Evolutionary conservation across 2,888 invertebrate genomes (phyloP).

Genomic region (Trissolcus japonicus): DNA sequence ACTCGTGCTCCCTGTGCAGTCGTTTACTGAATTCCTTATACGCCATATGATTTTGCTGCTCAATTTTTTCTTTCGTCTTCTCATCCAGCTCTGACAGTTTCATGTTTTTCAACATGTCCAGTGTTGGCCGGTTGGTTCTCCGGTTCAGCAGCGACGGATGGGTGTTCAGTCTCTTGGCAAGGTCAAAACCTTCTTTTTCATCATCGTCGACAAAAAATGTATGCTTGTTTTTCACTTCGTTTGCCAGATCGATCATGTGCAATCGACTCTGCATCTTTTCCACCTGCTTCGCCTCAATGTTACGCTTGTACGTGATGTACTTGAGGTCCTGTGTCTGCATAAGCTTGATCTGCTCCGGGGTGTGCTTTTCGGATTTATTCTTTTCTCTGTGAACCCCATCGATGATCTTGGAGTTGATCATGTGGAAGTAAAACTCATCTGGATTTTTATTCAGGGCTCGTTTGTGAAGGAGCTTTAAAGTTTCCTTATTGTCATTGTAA

Average conservation of each 20-base stretch:
- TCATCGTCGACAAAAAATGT: slow-evolving; percentile 85
- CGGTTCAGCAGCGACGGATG: slow-evolving; percentile 84
- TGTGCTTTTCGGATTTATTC: slow-evolving; percentile 84
- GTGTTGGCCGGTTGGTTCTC: slow-evolving; percentile 83
- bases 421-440: slow-evolving; percentile 99
- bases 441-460: slow-evolving; percentile 95
- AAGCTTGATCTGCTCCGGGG: slow-evolving; percentile 88
- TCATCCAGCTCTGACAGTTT: slow-evolving; percentile 80
- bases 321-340: slow-evolving; percentile 95
- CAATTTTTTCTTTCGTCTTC: slow-evolving; percentile 77
- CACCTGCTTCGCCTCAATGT: slow-evolving; percentile 88
- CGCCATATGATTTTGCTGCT: slow-evolving; percentile 80
- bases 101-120: slow-evolving; percentile 79
- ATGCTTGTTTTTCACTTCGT: slow-evolving; percentile 85
- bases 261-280: slow-evolving; percentile 85
- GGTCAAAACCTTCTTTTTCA: slow-evolving; percentile 81
- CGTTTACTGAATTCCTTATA: slow-evolving; percentile 87
- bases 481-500: slow-evolving; percentile 88
- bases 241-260: slow-evolving; percentile 87
- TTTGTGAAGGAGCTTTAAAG: slow-evolving; percentile 87
- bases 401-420: slow-evolving; percentile 90
- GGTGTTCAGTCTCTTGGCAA: slow-evolving; percentile 85
- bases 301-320: slow-evolving; percentile 91
- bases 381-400: slow-evolving; percentile 81
- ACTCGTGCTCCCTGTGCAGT: slow-evolving; percentile 85